These are phyloP conservation scores for Celastrina argiolus DNA, from an alignment of 2,888 invertebrate genomes.

Conservation along the genomic window DNA sequence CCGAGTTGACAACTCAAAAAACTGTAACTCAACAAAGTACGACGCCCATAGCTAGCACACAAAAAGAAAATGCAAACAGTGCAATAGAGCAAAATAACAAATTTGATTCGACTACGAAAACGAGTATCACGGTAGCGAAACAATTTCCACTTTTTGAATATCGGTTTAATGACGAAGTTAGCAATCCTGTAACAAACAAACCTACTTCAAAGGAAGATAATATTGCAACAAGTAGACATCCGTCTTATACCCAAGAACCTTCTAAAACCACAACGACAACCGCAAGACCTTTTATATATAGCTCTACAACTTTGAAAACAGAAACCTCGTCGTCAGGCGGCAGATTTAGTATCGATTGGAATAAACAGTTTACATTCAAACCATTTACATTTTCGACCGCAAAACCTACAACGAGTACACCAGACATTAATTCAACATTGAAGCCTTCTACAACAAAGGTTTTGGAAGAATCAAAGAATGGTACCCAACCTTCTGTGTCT, in stretches of 20 bases:
- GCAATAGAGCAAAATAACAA: neutral
- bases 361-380: conserved; percentile 3
- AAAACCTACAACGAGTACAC: neutral
- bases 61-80: neutral
- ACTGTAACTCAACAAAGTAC: neutral
- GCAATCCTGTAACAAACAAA: neutral
- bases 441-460: neutral
- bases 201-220: neutral
- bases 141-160: neutral
- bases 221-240: neutral
- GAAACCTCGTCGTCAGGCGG: neutral
- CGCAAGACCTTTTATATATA: conserved; percentile 20
- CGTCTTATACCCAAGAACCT: neutral
- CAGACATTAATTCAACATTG: neutral
- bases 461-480: neutral
- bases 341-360: neutral
- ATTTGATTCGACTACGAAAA: neutral
- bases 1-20: neutral
- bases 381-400: neutral
- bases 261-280: conserved; percentile 8
- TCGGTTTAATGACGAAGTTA: conserved; percentile 3
- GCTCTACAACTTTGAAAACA: conserved; percentile 21
- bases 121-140: neutral
- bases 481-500: neutral
- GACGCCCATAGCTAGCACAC: neutral